These are phyloP conservation scores for Coelogynopora nodosa DNA, from an alignment of 2,888 invertebrate species.

Conservation along the genomic window DNA sequence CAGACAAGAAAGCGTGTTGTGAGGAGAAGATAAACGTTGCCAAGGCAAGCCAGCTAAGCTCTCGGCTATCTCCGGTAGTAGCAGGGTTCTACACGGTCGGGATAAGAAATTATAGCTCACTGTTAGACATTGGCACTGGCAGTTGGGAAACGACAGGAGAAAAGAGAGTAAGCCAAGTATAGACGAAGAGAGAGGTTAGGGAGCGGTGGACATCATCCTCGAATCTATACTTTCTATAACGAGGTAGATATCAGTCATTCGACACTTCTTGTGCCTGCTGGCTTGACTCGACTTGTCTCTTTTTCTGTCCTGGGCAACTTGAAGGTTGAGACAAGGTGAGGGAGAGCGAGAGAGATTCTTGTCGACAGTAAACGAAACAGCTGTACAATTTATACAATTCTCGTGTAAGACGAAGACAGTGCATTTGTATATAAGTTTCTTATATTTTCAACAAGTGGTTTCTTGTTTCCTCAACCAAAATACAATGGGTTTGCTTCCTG, in stretches of 20 bases:
- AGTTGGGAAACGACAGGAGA: neutral
- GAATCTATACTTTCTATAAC: constrained; percentile 31
- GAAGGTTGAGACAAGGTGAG: neutral
- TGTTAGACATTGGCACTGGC: constrained; percentile 15
- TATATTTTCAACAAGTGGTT: neutral
- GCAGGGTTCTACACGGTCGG: constrained; percentile 7
- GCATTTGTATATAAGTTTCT: neutral
- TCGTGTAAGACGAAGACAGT: neutral
- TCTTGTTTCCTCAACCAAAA: neutral
- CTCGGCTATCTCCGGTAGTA: constrained; percentile 1
- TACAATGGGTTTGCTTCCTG: constrained; percentile 39
- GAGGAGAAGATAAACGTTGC: constrained; percentile 23
- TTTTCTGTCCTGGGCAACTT: neutral
- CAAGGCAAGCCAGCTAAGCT: constrained; percentile 20
- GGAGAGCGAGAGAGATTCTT: neutral
- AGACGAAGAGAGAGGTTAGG: constrained; percentile 22
- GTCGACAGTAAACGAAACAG: constrained; percentile 1
- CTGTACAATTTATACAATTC: neutral
- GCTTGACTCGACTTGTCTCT: constrained; percentile 11
- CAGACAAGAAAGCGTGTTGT: constrained; percentile 7
- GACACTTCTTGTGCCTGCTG: constrained; percentile 24
- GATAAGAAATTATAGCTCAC: constrained; percentile 2
- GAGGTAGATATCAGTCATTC: constrained; percentile 24
- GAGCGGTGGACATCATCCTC: constrained; percentile 29
- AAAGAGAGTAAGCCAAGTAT: neutral